phyloP scores from a whole-genome alignment of 2,797 vertebrate genomes.

The Anisognathus igniventris region DNA sequence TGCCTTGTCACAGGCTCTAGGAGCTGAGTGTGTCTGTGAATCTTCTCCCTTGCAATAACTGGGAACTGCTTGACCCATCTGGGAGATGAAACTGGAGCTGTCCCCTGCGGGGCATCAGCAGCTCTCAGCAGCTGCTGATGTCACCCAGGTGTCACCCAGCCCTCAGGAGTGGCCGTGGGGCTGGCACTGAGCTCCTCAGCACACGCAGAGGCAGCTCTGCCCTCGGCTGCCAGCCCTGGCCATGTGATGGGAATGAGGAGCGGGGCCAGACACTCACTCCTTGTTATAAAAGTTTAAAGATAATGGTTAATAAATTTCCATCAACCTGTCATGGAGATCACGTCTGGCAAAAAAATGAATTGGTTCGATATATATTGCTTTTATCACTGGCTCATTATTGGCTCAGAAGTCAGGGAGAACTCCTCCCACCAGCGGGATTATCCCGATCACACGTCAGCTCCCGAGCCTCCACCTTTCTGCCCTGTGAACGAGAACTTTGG shows the following conservation, averaged over 20 bases:
- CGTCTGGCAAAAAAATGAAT: not conserved
- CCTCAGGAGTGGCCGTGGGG: accelerated
- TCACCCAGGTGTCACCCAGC: not conserved
- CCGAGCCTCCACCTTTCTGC: not conserved
- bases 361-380: not conserved
- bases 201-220: too few species aligned
- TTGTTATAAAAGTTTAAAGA: not conserved
- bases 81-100: not conserved
- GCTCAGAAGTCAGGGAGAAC: not conserved
- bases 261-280: not conserved
- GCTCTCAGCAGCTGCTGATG: not conserved
- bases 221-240: not conserved
- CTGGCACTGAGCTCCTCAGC: accelerated
- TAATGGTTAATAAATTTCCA: not conserved
- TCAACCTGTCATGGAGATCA: not conserved
- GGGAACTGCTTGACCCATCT: not conserved
- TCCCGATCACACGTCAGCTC: not conserved
- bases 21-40: not conserved
- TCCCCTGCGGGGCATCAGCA: accelerated
- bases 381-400: not conserved
- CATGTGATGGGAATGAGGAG: accelerated
- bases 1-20: accelerated
- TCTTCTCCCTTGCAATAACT: not conserved
- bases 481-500: not conserved
- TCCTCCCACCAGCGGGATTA: not conserved